Evolutionary conservation across 1,140 invertebrate genomes (phyloP).

Genomic region (Chironomus striatipennis): DNA sequence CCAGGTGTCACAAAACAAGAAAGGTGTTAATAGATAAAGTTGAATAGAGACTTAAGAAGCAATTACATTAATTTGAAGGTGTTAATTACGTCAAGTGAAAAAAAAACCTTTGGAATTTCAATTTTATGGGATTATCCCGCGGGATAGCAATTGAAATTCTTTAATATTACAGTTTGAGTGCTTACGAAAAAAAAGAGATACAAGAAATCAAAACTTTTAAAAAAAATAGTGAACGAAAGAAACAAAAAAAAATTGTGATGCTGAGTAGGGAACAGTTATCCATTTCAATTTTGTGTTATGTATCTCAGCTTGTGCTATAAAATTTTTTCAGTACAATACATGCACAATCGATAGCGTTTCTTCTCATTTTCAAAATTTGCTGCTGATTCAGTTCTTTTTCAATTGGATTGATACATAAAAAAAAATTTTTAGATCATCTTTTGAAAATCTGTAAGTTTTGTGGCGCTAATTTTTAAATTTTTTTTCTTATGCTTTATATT

Average conservation of each 20-base stretch:
- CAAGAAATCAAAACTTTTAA: no score
- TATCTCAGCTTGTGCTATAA: no score
- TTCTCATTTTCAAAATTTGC: neutral
- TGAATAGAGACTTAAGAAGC: no score
- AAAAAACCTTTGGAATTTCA: no score
- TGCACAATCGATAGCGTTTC: neutral
- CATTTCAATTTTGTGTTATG: neutral
- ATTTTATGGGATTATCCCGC: neutral
- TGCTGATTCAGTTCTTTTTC: constrained; percentile 1
- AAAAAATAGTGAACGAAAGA: no score
- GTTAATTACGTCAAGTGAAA: neutral
- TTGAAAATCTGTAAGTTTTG: no score
- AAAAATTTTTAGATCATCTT: neutral
- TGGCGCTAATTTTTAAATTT: no score
- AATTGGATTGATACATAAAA: neutral
- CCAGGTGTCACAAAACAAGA: no score
- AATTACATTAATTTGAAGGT: neutral
- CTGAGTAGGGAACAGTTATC: neutral
- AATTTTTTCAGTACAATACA: neutral
- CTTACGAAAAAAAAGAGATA: neutral
- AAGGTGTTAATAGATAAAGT: no score
- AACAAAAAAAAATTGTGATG: neutral
- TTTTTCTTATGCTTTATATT: no score
- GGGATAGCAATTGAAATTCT: neutral
- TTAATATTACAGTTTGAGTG: neutral